These are phyloP conservation scores for Rhabdomys dilectus DNA, from an alignment of 2,113 vertebrate genomes.

Conservation along the genomic window DNA sequence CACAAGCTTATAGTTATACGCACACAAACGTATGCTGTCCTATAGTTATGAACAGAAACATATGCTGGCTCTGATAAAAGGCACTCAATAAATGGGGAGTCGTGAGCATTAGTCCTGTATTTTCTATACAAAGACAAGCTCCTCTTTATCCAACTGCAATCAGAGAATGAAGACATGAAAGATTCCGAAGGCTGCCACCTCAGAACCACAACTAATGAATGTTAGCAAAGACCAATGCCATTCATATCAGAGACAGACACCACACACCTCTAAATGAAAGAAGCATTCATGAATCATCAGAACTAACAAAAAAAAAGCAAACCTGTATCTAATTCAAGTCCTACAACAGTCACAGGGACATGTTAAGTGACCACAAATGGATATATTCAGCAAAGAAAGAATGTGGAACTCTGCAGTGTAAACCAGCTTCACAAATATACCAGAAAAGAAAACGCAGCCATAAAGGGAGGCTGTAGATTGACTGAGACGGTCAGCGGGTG, in stretches of 20 bases:
- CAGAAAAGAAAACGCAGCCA: not conserved
- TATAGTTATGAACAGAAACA: not conserved
- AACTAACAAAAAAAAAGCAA: not conserved
- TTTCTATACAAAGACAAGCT: not conserved
- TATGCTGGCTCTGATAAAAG: not conserved
- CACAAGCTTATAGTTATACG: not conserved
- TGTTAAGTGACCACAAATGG: not conserved
- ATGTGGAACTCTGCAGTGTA: not conserved
- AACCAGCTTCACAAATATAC: not conserved
- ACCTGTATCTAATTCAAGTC: not conserved
- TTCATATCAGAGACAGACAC: not conserved
- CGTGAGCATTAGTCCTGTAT: not conserved
- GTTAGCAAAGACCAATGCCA: not conserved
- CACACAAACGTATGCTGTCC: not conserved
- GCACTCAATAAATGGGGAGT: not conserved
- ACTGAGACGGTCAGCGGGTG: not conserved
- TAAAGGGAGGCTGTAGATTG: not conserved
- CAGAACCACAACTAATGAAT: not conserved
- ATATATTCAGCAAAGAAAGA: constrained; percentile 22
- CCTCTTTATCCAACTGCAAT: not conserved
- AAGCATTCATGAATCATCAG: not conserved
- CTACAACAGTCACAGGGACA: not conserved
- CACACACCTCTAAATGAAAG: not conserved
- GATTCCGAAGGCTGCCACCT: not conserved
- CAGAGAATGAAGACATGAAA: not conserved